Evolutionary conservation across 2,888 invertebrate genomes (phyloP).

Genomic region (Lepeophtheirus nordmannii): DNA sequence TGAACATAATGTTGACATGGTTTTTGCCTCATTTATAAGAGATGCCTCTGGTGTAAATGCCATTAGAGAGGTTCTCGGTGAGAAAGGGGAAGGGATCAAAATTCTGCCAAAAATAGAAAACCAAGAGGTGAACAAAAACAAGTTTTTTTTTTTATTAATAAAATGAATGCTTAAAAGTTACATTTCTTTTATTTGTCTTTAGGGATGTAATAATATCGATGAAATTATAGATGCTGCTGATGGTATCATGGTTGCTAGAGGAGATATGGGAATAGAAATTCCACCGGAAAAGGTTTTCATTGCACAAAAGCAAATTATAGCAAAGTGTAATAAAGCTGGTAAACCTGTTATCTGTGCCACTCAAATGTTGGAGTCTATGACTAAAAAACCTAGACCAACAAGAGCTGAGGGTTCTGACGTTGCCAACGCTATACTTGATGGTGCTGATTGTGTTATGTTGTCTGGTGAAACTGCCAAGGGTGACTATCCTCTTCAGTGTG

Average conservation of each 20-base stretch:
- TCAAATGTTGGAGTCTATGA: slow-evolving; percentile 96
- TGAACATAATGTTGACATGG: slow-evolving; percentile 79
- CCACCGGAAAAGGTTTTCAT: slow-evolving; percentile 93
- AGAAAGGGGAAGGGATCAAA: slow-evolving; percentile 74
- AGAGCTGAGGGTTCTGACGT: slow-evolving; percentile 93
- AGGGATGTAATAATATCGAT: slow-evolving; percentile 83
- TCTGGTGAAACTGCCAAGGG: slow-evolving; percentile 99
- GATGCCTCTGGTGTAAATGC: slow-evolving; percentile 75
- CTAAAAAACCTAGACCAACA: slow-evolving; percentile 91
- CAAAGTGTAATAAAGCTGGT: slow-evolving; percentile 79
- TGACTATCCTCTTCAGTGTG: slow-evolving; percentile 32
- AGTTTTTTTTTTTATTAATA: not conserved
- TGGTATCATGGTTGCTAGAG: slow-evolving; percentile 96
- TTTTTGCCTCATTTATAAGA: slow-evolving; percentile 94
- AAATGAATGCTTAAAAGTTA: not conserved
- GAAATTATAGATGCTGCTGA: slow-evolving; percentile 83
- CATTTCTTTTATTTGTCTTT: slow-evolving; percentile 33
- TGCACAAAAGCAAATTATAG: slow-evolving; percentile 94
- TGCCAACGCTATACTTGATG: slow-evolving; percentile 91
- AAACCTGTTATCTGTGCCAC: slow-evolving; percentile 97
- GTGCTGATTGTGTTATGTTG: slow-evolving; percentile 95
- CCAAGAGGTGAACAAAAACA: slow-evolving; percentile 39
- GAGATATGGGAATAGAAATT: slow-evolving; percentile 94
- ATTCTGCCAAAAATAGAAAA: slow-evolving; percentile 98
- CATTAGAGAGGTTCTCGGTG: slow-evolving; percentile 50